These are phyloP conservation scores for Kryphioiulus occultus DNA, from an alignment of 2,888 invertebrate genomes.

Conservation along the genomic window DNA sequence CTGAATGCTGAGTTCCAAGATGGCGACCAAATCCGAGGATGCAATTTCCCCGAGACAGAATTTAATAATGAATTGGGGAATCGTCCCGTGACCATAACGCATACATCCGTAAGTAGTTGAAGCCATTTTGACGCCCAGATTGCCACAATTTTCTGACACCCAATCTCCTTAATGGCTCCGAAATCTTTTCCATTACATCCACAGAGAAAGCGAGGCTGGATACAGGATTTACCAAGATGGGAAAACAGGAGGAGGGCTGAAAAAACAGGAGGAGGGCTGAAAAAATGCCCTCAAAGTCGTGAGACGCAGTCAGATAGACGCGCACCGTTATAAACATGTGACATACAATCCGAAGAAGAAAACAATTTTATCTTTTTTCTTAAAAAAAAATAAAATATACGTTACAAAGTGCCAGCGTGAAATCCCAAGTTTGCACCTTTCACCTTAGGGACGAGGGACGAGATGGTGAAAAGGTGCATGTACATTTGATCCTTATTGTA, in stretches of 20 bases:
- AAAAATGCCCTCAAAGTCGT: background rate
- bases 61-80: constrained; percentile 21
- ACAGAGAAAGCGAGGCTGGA: background rate
- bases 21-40: background rate
- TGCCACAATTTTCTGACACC: background rate
- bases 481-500: no score
- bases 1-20: background rate
- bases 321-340: background rate
- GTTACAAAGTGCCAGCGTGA: background rate
- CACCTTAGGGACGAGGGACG: no score
- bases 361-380: background rate
- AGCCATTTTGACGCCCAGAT: background rate
- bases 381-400: background rate
- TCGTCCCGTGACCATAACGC: background rate
- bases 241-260: background rate
- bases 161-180: background rate
- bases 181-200: constrained; percentile 8
- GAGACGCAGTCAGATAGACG: background rate
- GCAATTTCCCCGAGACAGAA: background rate
- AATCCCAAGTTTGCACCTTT: background rate
- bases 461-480: no score
- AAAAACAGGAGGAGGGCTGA: background rate
- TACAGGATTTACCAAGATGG: background rate
- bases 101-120: background rate
- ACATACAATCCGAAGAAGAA: background rate